Percentiles rank a stretch among this genome's conserved stretches.
Evolutionary conservation across 2,888 invertebrate species (phyloP).

Genomic region (Anodontia alba): DNA sequence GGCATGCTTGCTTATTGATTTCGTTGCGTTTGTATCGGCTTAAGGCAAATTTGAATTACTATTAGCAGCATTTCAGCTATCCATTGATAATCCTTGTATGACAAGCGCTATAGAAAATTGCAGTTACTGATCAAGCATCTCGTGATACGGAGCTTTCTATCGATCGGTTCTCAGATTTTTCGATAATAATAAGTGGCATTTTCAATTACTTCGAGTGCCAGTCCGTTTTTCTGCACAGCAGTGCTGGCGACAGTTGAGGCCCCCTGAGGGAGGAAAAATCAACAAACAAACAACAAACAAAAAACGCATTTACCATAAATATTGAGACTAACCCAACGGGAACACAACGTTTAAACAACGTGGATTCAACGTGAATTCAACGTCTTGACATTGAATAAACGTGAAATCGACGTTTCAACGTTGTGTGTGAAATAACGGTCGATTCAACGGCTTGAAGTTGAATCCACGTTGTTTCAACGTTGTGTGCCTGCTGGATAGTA

Average conservation of each 20-base stretch:
- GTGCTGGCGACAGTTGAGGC: neutral
- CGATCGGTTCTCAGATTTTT: constrained; percentile 15
- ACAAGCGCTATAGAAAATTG: constrained; percentile 14
- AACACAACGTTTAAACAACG: too few relatives aligned
- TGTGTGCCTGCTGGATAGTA: too few relatives aligned
- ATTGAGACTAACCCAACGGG: too few relatives aligned
- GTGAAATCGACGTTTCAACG: too few relatives aligned
- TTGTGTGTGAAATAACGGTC: too few relatives aligned
- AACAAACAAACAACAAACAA: too few relatives aligned
- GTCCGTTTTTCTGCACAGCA: constrained; percentile 3
- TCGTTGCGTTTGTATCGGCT: neutral
- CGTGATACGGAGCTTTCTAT: constrained; percentile 8
- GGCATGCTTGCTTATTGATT: neutral
- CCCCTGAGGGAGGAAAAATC: too few relatives aligned
- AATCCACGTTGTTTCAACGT: too few relatives aligned
- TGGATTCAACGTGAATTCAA: too few relatives aligned
- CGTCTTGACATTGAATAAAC: too few relatives aligned
- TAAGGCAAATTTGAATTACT: neutral
- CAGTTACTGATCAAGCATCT: constrained; percentile 5
- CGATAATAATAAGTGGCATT: constrained; percentile 13
- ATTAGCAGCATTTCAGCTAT: neutral
- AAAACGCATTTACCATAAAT: too few relatives aligned
- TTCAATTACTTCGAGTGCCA: constrained; percentile 20
- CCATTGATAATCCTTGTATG: constrained; percentile 9
- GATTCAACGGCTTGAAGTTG: too few relatives aligned